Base-by-base conservation (phyloP, 2,797 vertebrate species). In the Sphaeramia orbicularis region DNA sequence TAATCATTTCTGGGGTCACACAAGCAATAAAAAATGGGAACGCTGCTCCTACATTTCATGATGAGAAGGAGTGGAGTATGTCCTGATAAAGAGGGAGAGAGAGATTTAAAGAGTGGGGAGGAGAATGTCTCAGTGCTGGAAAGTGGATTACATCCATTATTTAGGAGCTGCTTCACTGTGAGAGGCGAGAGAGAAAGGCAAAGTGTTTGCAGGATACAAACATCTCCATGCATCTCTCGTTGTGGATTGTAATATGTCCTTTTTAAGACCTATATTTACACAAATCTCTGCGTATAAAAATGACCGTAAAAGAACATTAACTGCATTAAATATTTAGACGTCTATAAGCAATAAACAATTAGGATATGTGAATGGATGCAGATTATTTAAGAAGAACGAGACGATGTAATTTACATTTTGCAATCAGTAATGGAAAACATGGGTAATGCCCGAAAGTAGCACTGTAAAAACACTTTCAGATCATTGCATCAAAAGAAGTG, bases 81-180 rank as follows among this genome's bases (percentile, higher is more conserved):
- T 70, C 64, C 65, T 42, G 84, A 78, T 81, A 72, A 82, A 81
- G 78, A 74, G 58, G 27, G 56, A 56, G 74, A 71, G 72, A 74
- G 80, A 84, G 71, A 80, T 78, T 82, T 82, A 79, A 81, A 81
- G 71, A 72, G 74, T 79, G 66, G 67, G 74, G 74, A 65, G 81
- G 72, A 78, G 76, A 79, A 67, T 63, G 77, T 84, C 67, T 78
- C 62, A 37, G 14, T 35, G 57, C 71, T 74, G 47, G 49, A 65
- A 84, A 88, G 86, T 84, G 89, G 76, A 86, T 87, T 81, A 37
- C 80, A 91, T 92, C 67, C 81, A 91, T 92, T 89, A 90, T 92
- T 90, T 87, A 91, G 78, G 38, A 66, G 60, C 62, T 59, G 67
- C 71, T 70, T 63, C 65, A 51, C 69, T 66, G 73, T 68, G 53